phyloP scores from a whole-genome alignment of 2,797 vertebrate genomes.

The Trematomus bernacchii region DNA sequence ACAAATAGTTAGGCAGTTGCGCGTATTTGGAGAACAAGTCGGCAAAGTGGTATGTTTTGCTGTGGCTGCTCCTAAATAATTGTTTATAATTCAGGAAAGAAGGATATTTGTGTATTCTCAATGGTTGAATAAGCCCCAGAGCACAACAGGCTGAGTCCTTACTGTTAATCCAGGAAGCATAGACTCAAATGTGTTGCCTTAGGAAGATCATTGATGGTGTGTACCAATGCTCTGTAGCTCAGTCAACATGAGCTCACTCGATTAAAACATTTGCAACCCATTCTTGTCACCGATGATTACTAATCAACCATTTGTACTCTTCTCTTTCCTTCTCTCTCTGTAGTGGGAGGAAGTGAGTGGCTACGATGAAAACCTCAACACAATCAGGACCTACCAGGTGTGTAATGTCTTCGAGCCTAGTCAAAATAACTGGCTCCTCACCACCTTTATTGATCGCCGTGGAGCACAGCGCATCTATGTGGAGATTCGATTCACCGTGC shows the following conservation, averaged over 20 bases:
- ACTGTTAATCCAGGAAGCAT: constrained; percentile 61
- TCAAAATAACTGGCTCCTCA: constrained; percentile 99
- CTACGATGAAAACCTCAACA: constrained; percentile 99
- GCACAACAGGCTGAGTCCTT: constrained; percentile 37
- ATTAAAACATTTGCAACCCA: constrained; percentile 24
- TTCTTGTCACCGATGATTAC: constrained; percentile 36
- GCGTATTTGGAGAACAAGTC: constrained; percentile 50
- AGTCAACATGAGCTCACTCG: constrained; percentile 48
- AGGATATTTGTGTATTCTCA: constrained; percentile 52
- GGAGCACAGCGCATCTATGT: constrained; percentile 96
- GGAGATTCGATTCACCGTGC: constrained; percentile 98
- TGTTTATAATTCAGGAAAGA: constrained; percentile 50
- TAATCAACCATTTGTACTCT: constrained; percentile 39
- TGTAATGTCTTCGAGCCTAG: constrained; percentile 98
- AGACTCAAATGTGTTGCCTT: constrained; percentile 46
- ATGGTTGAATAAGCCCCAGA: constrained; percentile 48
- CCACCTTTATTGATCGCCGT: constrained; percentile 94
- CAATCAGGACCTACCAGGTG: constrained; percentile 98
- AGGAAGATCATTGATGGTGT: constrained; percentile 63
- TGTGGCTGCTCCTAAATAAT: constrained; percentile 43
- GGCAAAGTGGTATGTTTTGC: constrained; percentile 49
- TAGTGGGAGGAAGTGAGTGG: constrained; percentile 99
- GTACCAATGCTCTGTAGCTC: constrained; percentile 51
- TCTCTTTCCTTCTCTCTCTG: constrained; percentile 17
- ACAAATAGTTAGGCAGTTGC: constrained; percentile 56